Conservation (phyloP, 64 coral and sea anemone species). For the Trachythela sp. region DNA sequence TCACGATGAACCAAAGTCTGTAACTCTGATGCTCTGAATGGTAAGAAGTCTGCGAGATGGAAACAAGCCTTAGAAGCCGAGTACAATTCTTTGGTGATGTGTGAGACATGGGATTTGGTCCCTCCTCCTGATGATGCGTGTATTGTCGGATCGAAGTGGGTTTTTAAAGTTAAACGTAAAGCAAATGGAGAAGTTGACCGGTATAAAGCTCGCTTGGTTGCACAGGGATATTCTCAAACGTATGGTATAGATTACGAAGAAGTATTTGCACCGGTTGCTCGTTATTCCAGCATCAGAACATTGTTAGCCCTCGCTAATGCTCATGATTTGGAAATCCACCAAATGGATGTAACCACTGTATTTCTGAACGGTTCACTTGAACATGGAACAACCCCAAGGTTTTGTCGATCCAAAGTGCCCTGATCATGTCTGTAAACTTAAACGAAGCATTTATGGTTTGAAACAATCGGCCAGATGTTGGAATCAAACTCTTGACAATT, state of each 20-base stretch:
- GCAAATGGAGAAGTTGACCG: constrained; percentile 27
- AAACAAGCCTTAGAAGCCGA: constrained; percentile 3
- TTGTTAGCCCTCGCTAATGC: constrained; percentile 29
- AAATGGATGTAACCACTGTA: constrained; percentile 46
- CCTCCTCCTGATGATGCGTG: neutral
- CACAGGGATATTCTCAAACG: constrained; percentile 33
- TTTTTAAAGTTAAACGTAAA: constrained; percentile 31
- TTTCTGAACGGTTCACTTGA: constrained; percentile 40
- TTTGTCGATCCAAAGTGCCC: constrained; percentile 3
- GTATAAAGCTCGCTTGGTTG: constrained; percentile 30
- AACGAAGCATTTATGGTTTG: constrained; percentile 21
- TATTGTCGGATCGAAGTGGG: constrained; percentile 37
- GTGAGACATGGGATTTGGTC: constrained; percentile 29
- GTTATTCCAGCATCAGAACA: constrained; percentile 16
- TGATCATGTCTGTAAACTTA: constrained; percentile 32
- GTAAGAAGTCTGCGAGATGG: constrained; percentile 12
- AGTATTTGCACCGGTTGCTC: constrained; percentile 42
- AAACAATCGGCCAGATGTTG: constrained; percentile 31
- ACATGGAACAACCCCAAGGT: constrained; percentile 35
- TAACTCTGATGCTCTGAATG: constrained; percentile 36
- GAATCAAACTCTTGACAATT: constrained; percentile 26
- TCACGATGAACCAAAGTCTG: constrained; percentile 19
- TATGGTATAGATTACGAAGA: constrained; percentile 38
- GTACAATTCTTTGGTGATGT: constrained; percentile 17
- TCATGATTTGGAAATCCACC: constrained; percentile 27